These are phyloP conservation scores for Hemithea aestivaria DNA, from an alignment of 2,888 invertebrate species.

Conservation along the genomic window DNA sequence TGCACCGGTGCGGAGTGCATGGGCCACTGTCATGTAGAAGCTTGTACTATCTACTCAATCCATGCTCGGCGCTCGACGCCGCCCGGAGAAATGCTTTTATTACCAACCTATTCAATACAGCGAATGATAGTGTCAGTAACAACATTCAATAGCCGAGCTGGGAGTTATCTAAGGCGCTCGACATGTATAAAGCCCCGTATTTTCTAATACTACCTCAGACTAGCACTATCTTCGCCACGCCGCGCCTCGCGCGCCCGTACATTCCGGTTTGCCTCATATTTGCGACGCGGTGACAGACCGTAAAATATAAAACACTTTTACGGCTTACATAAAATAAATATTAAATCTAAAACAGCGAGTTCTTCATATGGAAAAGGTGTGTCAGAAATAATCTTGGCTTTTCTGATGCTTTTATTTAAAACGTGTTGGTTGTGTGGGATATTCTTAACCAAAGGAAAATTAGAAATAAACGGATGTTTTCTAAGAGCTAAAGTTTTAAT, in stretches of 20 bases:
- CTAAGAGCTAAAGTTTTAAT: too few species aligned
- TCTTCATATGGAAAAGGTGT: constrained; percentile 17
- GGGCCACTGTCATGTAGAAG: constrained; percentile 28
- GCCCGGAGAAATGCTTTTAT: constrained; percentile 38
- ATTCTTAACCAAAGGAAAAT: too few species aligned
- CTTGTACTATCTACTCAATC: constrained; percentile 24
- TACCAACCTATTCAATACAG: constrained; percentile 40
- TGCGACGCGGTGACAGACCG: constrained; percentile 38
- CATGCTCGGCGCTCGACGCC: constrained; percentile 25
- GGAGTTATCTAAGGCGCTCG: constrained; percentile 42
- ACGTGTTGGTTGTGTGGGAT: too few species aligned
- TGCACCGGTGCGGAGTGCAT: constrained; percentile 38
- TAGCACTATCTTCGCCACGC: constrained; percentile 9
- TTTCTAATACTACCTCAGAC: constrained; percentile 16
- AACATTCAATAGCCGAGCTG: constrained; percentile 35
- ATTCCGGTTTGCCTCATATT: constrained; percentile 23
- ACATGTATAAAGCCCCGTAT: constrained; percentile 27
- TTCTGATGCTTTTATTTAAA: not conserved
- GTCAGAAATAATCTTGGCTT: constrained; percentile 9
- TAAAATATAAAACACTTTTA: constrained; percentile 44
- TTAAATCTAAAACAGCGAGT: constrained; percentile 10
- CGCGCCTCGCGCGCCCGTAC: constrained; percentile 15
- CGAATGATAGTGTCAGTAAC: constrained; percentile 41
- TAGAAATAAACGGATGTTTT: too few species aligned
- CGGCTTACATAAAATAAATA: constrained; percentile 31